These are phyloP conservation scores for Malurus splendens DNA, from an alignment of 2,797 vertebrate species.

Conservation along the genomic window DNA sequence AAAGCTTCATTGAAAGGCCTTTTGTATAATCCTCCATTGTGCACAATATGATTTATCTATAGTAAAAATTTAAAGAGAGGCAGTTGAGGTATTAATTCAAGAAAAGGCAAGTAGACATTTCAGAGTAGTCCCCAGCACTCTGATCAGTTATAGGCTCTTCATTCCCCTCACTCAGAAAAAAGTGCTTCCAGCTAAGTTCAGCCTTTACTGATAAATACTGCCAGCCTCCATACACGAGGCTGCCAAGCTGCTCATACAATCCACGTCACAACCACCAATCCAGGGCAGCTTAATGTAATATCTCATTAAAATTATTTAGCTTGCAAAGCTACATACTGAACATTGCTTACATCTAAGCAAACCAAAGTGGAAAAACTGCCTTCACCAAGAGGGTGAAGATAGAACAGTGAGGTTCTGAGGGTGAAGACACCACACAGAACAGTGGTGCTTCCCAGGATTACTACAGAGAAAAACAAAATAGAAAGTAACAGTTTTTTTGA, in stretches of 20 bases:
- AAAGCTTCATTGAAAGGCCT: constrained; percentile 87
- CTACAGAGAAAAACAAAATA: not conserved
- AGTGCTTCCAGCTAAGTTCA: not conserved
- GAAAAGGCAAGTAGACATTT: not conserved
- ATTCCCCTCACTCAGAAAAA: not conserved
- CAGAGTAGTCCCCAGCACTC: not conserved
- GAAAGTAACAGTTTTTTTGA: not conserved
- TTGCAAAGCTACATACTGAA: not conserved
- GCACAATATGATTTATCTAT: constrained; percentile 74
- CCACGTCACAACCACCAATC: not conserved
- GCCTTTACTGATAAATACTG: not conserved
- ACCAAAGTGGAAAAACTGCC: not conserved
- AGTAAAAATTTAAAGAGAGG: constrained; percentile 17
- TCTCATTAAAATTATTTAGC: not conserved
- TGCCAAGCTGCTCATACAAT: not conserved
- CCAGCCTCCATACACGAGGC: rapidly evolving
- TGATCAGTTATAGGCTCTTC: not conserved
- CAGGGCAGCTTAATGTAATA: not conserved
- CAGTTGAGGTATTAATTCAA: not conserved
- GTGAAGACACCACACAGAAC: not conserved
- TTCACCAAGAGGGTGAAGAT: not conserved
- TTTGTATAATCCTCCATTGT: constrained; percentile 85
- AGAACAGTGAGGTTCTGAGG: too few species aligned
- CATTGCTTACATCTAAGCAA: not conserved
- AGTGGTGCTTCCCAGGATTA: not conserved